Conservation (phyloP, 2,113 vertebrate genomes). For the Diglossa brunneiventris region DNA sequence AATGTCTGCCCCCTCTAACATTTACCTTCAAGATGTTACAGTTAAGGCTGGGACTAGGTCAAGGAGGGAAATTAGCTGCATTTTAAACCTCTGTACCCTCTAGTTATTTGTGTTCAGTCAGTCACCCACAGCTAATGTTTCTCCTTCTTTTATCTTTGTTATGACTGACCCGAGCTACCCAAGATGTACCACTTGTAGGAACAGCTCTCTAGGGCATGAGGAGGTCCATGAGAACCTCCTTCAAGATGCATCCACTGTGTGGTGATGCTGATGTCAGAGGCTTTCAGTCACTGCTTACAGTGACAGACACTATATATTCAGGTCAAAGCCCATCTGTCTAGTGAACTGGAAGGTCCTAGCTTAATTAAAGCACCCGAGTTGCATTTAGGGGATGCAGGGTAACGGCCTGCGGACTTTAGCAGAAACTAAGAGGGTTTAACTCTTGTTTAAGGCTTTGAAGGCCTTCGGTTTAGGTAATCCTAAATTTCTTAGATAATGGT, state of each 20-base stretch:
- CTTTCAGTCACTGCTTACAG: neutral
- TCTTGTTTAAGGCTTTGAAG: too few species aligned
- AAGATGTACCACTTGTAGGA: neutral
- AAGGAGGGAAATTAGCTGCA: neutral
- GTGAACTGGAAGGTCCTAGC: too few species aligned
- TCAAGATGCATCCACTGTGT: neutral
- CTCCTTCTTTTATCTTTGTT: neutral
- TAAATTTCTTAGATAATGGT: too few species aligned
- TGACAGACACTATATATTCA: neutral
- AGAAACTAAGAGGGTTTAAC: too few species aligned
- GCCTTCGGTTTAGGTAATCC: too few species aligned
- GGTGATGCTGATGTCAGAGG: neutral
- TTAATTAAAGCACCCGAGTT: too few species aligned
- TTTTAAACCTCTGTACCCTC: slow-evolving; percentile 5
- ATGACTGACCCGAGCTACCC: neutral
- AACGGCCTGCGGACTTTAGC: too few species aligned
- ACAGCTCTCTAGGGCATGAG: neutral
- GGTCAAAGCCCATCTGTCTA: too few species aligned
- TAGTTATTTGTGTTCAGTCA: slow-evolving; percentile 4
- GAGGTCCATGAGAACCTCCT: neutral
- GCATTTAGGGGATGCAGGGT: too few species aligned
- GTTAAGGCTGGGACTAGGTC: slow-evolving; percentile 3
- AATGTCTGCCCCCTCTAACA: neutral
- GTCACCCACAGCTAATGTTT: neutral
- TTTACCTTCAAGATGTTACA: neutral